Conservation (phyloP, 2,113 vertebrate species). For the Cebus imitator region DNA sequence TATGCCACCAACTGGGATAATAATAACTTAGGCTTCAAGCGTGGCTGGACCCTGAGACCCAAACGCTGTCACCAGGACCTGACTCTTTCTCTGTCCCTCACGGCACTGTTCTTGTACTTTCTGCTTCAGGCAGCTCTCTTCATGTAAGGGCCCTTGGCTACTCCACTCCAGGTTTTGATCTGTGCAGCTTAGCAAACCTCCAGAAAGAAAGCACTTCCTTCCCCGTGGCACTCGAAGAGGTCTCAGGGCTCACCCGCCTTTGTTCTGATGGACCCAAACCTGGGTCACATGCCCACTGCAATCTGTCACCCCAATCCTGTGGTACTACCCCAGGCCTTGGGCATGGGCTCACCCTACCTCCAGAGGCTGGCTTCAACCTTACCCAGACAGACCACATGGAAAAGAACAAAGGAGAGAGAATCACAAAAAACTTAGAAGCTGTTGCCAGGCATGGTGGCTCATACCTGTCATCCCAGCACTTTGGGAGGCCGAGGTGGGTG, state of each 20-base stretch:
- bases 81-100: no score
- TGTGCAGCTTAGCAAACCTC: neutral
- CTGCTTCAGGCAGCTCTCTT: neutral
- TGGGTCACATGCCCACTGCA: neutral
- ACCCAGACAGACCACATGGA: neutral
- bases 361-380: neutral
- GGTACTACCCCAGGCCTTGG: neutral
- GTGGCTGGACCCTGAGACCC: neutral
- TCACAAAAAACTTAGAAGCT: neutral
- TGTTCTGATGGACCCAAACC: neutral
- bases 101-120: neutral
- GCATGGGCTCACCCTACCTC: neutral
- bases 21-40: neutral
- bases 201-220: neutral
- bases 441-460: neutral
- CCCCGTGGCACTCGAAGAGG: neutral
- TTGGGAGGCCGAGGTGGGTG: no score
- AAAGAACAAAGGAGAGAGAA: neutral
- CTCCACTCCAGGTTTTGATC: no score
- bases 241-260: neutral
- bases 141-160: fast-evolving
- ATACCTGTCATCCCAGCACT: no score
- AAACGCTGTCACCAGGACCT: neutral
- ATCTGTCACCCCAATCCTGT: neutral
- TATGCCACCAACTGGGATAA: neutral